These are phyloP conservation scores for Dipodomys stephensi DNA, from an alignment of 2,113 vertebrate genomes.

Conservation along the genomic window DNA sequence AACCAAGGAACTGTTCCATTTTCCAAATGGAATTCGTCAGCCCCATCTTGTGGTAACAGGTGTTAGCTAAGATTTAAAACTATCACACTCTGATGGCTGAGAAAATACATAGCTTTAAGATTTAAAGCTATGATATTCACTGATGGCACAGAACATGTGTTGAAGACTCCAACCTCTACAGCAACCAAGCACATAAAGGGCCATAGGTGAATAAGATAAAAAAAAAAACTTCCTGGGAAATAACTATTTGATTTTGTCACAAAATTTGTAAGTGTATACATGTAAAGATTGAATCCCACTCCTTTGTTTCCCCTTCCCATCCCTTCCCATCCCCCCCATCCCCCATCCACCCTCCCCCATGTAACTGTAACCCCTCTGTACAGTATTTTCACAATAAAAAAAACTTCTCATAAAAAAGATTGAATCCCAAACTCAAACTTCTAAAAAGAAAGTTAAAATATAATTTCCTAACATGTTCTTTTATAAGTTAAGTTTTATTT, in stretches of 20 bases:
- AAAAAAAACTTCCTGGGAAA: constrained; percentile 17
- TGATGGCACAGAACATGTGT: not conserved
- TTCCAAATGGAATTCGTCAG: not conserved
- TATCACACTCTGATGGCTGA: accelerated
- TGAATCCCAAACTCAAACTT: constrained; percentile 2
- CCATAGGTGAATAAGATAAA: not conserved
- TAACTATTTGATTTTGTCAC: not conserved
- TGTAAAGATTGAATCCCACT: not conserved
- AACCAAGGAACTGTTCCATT: constrained; percentile 15
- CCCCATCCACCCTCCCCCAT: too few relatives aligned
- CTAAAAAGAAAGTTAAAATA: not conserved
- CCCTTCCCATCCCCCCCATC: too few relatives aligned
- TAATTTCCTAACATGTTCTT: not conserved
- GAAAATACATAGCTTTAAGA: not conserved
- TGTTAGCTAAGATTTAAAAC: not conserved
- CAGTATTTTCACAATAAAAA: too few relatives aligned
- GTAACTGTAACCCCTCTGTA: too few relatives aligned
- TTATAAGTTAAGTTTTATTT: constrained; percentile 34
- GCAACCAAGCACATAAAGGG: not conserved
- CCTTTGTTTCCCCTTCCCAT: too few relatives aligned
- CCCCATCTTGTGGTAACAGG: constrained; percentile 64
- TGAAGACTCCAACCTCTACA: not conserved
- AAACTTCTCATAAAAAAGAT: not conserved
- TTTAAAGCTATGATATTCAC: not conserved
- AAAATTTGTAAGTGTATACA: not conserved